phyloP scores from a whole-genome alignment of 2,113 vertebrate species.

The Mystacornis crossleyi region DNA sequence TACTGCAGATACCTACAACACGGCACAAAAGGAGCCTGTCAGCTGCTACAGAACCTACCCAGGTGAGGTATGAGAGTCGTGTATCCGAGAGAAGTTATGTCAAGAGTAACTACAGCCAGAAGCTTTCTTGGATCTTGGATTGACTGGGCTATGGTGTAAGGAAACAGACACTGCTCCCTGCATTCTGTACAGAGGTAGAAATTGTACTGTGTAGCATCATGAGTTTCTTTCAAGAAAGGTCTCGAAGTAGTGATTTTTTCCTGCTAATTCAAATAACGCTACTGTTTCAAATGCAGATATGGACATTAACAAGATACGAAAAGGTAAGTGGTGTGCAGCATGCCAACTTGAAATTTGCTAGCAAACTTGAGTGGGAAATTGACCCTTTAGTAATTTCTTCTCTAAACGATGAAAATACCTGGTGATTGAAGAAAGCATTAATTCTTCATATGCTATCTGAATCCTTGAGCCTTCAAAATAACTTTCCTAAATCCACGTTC shows the following conservation, averaged over 20 bases:
- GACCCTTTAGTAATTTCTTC: neutral
- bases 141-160: neutral
- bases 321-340: neutral
- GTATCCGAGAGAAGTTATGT: neutral
- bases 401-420: neutral
- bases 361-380: neutral
- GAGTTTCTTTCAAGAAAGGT: neutral
- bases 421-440: neutral
- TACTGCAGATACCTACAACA: neutral
- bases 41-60: neutral
- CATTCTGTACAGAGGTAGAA: neutral
- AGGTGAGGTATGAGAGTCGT: neutral
- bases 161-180: neutral
- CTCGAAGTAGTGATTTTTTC: neutral
- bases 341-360: neutral
- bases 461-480: neutral
- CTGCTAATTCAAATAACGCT: accelerated
- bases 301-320: neutral
- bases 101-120: neutral
- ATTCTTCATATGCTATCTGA: neutral
- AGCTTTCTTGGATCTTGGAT: neutral
- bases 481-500: neutral
- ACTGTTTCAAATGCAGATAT: neutral
- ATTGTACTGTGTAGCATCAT: neutral
- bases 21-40: neutral